Conservation (phyloP, 2,888 invertebrate genomes). For the Phortica okadai region DNA sequence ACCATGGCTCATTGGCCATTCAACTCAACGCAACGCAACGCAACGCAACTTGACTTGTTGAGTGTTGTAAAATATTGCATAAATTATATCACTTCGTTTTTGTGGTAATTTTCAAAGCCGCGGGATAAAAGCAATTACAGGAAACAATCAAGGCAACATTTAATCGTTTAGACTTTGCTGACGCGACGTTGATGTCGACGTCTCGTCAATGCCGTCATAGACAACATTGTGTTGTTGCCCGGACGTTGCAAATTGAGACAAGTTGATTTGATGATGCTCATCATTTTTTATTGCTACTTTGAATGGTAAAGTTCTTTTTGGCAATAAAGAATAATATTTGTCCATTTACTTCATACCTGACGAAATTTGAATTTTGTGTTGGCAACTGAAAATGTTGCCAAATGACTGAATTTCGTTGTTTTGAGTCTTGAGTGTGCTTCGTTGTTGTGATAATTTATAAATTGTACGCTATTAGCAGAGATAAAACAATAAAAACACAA, state of each 20-base stretch:
- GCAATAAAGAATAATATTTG: background rate
- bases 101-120: constrained; percentile 14
- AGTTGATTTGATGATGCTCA: background rate
- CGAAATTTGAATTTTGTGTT: too few species aligned
- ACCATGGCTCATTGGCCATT: background rate
- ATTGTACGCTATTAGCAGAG: too few species aligned
- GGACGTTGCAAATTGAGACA: background rate
- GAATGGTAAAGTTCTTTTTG: background rate
- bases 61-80: constrained; percentile 13
- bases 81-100: constrained; percentile 24
- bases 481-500: too few species aligned
- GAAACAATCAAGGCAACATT: constrained; percentile 6
- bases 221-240: background rate
- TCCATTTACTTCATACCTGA: background rate
- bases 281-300: background rate
- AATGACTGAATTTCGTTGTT: too few species aligned
- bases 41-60: background rate
- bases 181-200: background rate
- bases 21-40: background rate
- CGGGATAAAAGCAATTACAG: constrained; percentile 25
- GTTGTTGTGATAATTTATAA: too few species aligned
- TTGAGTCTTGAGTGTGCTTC: too few species aligned
- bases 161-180: background rate
- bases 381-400: too few species aligned
- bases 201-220: too few species aligned